Conservation (phyloP, 2,113 vertebrate genomes). For the Hippopotamus amphibius region DNA sequence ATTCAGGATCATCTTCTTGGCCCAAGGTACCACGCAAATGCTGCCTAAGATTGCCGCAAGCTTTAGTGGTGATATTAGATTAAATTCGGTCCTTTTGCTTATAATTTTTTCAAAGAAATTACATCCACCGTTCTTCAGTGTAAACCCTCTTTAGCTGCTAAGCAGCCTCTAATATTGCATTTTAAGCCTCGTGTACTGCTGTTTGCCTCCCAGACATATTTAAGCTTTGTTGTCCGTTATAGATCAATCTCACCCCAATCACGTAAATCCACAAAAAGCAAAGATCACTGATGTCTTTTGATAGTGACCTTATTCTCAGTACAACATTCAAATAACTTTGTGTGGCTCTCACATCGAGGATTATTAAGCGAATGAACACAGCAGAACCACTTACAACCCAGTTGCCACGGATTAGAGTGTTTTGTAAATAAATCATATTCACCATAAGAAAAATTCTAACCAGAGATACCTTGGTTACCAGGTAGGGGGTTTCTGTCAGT, state of each 20-base stretch:
- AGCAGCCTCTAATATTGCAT: conserved; percentile 75
- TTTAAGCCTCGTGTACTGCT: conserved; percentile 82
- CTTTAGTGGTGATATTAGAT: conserved; percentile 94
- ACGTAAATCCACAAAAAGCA: conserved; percentile 45
- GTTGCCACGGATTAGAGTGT: too few relatives aligned
- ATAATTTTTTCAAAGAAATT: conserved; percentile 92
- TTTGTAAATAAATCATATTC: neutral
- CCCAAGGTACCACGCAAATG: conserved; percentile 87
- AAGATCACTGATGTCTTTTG: neutral
- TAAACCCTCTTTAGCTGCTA: conserved; percentile 88
- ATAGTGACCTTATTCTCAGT: neutral
- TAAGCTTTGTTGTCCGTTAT: conserved; percentile 77
- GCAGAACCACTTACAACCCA: fast-evolving
- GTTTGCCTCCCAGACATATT: conserved; percentile 78
- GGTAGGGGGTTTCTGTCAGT: fast-evolving
- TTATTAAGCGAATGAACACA: too few relatives aligned
- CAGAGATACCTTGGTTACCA: too few relatives aligned
- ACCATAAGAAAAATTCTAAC: neutral
- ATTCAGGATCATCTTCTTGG: conserved; percentile 92
- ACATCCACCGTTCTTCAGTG: conserved; percentile 88
- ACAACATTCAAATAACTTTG: too few relatives aligned
- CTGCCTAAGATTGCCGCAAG: conserved; percentile 86
- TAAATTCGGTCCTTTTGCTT: conserved; percentile 92
- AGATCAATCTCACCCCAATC: conserved; percentile 70
- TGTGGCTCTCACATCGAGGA: neutral